phyloP scores from a whole-genome alignment of 2,888 invertebrate genomes.

The Sarcophaga subvicina region DNA sequence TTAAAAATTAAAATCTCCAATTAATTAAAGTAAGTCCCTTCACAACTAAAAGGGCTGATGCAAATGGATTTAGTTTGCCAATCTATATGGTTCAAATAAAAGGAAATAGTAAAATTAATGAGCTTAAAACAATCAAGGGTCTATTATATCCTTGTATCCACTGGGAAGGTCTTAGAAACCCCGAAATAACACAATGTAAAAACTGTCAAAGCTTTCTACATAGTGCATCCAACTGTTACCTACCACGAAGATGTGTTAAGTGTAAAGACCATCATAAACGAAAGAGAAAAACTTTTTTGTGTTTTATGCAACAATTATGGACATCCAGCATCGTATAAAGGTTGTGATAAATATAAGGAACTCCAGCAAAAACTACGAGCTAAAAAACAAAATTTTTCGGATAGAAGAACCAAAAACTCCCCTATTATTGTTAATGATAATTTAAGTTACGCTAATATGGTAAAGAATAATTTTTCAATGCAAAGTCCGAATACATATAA shows the following conservation, averaged over 20 bases:
- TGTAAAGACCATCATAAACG: neutral
- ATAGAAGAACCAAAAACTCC: neutral
- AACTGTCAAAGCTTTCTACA: neutral
- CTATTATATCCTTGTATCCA: too few species aligned
- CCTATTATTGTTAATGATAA: neutral
- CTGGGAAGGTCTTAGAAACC: neutral
- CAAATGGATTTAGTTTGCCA: slow-evolving; percentile 1
- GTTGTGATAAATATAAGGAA: neutral
- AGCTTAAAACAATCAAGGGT: too few species aligned
- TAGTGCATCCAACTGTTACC: slow-evolving; percentile 19
- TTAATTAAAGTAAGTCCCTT: too few species aligned
- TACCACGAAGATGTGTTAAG: neutral
- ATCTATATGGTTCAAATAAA: slow-evolving; percentile 51
- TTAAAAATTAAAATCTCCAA: too few species aligned
- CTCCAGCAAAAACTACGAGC: slow-evolving; percentile 4
- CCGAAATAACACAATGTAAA: too few species aligned
- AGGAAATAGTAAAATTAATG: slow-evolving; percentile 31
- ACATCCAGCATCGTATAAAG: too few species aligned
- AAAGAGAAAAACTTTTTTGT: neutral
- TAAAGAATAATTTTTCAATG: slow-evolving; percentile 1
- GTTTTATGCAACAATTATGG: too few species aligned
- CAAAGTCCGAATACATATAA: neutral
- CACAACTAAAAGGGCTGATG: neutral
- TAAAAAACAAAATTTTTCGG: slow-evolving; percentile 17
- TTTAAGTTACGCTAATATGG: slow-evolving; percentile 20